Percentiles rank a stretch among this genome's conserved stretches.
These are phyloP conservation scores for Eubasilissa splendida DNA, from an alignment of 2,888 invertebrate genomes.

Conservation along the genomic window DNA sequence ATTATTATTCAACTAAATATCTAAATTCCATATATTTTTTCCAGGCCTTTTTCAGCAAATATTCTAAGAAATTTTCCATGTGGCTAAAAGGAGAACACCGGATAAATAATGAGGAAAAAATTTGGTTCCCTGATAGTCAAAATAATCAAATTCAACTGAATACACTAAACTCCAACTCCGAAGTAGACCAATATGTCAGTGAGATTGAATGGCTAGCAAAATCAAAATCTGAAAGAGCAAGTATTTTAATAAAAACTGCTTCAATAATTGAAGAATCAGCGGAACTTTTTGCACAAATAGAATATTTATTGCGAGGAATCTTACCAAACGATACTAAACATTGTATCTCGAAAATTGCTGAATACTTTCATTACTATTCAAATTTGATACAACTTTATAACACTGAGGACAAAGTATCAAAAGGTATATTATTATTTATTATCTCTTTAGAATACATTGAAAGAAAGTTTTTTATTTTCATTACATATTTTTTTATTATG, in stretches of 20 bases:
- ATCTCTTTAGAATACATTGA: too few relatives aligned
- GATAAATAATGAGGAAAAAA: background rate
- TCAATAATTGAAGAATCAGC: slow-evolving; percentile 68
- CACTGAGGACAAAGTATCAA: slow-evolving; percentile 47
- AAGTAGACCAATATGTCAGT: background rate
- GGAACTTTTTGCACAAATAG: slow-evolving; percentile 67
- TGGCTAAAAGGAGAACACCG: background rate
- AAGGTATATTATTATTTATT: slow-evolving; percentile 10
- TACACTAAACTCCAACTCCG: background rate
- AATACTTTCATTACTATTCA: slow-evolving; percentile 71
- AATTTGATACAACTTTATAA: slow-evolving; percentile 66
- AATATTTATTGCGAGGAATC: slow-evolving; percentile 66
- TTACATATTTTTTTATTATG: too few relatives aligned
- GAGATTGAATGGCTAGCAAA: slow-evolving; percentile 23
- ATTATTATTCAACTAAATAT: slow-evolving; percentile 16
- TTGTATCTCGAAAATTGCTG: slow-evolving; percentile 65
- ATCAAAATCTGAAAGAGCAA: slow-evolving; percentile 12
- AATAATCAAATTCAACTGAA: slow-evolving; percentile 32
- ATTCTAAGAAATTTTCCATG: background rate
- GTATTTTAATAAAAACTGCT: slow-evolving; percentile 65
- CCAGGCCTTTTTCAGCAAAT: slow-evolving; percentile 14
- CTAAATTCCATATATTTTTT: background rate
- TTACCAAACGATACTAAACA: slow-evolving; percentile 66
- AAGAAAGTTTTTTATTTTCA: too few relatives aligned
- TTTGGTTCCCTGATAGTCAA: slow-evolving; percentile 55